phyloP scores from a whole-genome alignment of 1,140 invertebrate species.

The Lethrus apterus region DNA sequence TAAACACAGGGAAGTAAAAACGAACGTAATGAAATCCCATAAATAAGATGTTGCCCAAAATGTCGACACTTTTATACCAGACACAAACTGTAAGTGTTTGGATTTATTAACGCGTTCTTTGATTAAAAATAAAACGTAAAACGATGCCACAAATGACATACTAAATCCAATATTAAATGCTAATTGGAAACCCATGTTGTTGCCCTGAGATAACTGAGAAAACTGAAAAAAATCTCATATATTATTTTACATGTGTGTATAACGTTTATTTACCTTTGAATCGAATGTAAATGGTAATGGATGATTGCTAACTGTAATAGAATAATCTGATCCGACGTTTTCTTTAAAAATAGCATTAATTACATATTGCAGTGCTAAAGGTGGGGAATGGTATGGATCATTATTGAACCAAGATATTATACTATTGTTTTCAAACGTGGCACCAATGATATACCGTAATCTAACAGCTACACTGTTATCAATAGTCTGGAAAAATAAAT shows the following conservation, averaged over 20 bases:
- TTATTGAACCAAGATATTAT: slow-evolving; percentile 22
- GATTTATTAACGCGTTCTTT: slow-evolving; percentile 48
- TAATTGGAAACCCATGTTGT: slow-evolving; percentile 49
- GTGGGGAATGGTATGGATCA: slow-evolving; percentile 19
- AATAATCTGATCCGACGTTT: slow-evolving; percentile 33
- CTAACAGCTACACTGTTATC: slow-evolving; percentile 12
- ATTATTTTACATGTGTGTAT: not conserved
- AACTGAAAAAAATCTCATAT: slow-evolving; percentile 4
- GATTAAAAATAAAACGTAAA: slow-evolving; percentile 62
- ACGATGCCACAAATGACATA: slow-evolving; percentile 62
- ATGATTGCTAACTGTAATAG: slow-evolving; percentile 56
- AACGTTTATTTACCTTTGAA: slow-evolving; percentile 25
- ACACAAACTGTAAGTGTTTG: slow-evolving; percentile 53
- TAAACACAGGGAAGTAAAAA: slow-evolving; percentile 45
- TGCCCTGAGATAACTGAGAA: slow-evolving; percentile 12
- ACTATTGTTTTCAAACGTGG: slow-evolving; percentile 16
- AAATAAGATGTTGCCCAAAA: slow-evolving; percentile 63
- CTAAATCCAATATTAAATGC: slow-evolving; percentile 54
- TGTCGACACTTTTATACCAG: slow-evolving; percentile 59
- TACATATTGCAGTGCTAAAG: slow-evolving; percentile 21
- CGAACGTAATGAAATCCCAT: slow-evolving; percentile 63
- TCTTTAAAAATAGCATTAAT: slow-evolving; percentile 33
- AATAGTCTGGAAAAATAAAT: slow-evolving; percentile 11
- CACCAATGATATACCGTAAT: slow-evolving; percentile 19
- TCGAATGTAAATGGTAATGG: slow-evolving; percentile 50